A percentile compares a stretch with the other conserved stretches of the same genome.
These are phyloP conservation scores for Mystacides longicornis DNA, from an alignment of 2,888 invertebrate genomes.

Conservation along the genomic window DNA sequence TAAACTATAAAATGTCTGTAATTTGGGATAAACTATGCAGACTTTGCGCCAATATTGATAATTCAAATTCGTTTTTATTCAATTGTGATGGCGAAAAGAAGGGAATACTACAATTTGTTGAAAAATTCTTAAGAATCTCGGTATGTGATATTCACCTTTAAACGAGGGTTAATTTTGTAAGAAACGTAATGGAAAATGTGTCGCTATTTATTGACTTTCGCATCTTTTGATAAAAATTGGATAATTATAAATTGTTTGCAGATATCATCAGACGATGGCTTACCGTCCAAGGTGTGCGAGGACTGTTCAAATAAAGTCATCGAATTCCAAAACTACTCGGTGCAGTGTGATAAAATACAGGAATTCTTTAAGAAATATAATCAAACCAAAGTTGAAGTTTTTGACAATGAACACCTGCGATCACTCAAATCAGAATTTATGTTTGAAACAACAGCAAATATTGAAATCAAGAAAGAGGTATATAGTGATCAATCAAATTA, in stretches of 20 bases:
- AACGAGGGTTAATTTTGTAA: neutral
- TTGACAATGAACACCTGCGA: constrained; percentile 15
- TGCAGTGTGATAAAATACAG: constrained; percentile 17
- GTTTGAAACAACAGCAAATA: constrained; percentile 3
- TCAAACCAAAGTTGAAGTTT: constrained; percentile 1
- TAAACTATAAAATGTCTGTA: constrained; percentile 16
- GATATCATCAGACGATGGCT: constrained; percentile 13
- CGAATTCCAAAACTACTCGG: constrained; percentile 15
- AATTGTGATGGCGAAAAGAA: constrained; percentile 18
- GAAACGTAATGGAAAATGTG: too few relatives aligned
- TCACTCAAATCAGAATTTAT: constrained; percentile 16
- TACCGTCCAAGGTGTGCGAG: constrained; percentile 18
- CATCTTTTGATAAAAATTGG: too few relatives aligned
- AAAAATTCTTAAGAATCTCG: constrained; percentile 20
- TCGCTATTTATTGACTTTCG: too few relatives aligned
- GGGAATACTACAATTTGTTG: constrained; percentile 16
- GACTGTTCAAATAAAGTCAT: constrained; percentile 18
- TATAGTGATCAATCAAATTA: constrained; percentile 9
- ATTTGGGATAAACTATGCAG: constrained; percentile 19
- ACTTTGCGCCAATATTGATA: constrained; percentile 15
- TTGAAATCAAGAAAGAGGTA: constrained; percentile 17
- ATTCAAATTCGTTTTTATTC: constrained; percentile 13
- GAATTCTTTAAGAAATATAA: constrained; percentile 10
- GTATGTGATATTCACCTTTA: constrained; percentile 7
- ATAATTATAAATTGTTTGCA: too few relatives aligned